phyloP scores from a whole-genome alignment of 2,888 invertebrate genomes.

The Gymnoscelis rufifasciata region DNA sequence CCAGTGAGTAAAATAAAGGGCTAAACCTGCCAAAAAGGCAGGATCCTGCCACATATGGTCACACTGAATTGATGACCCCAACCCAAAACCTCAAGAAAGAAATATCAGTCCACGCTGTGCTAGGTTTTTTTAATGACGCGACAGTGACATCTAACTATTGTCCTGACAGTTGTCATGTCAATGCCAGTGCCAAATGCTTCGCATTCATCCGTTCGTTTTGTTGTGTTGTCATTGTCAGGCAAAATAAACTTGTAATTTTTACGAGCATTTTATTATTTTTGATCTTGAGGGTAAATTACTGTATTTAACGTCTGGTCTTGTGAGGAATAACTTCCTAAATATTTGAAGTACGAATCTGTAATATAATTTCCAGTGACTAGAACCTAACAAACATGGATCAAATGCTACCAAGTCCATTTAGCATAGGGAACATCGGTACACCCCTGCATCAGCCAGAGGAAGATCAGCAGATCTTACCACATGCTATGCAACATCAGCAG shows the following conservation, averaged over 20 bases:
- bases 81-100: not conserved
- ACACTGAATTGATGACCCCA: too few relatives aligned
- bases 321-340: too few relatives aligned
- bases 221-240: not conserved
- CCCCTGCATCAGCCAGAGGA: constrained; percentile 94
- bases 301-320: too few relatives aligned
- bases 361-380: not conserved
- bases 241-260: too few relatives aligned
- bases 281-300: too few relatives aligned
- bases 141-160: not conserved
- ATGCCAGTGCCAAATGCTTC: not conserved
- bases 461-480: constrained; percentile 92
- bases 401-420: constrained; percentile 93
- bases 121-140: not conserved
- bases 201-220: not conserved
- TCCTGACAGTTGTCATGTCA: not conserved
- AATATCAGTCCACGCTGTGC: constrained; percentile 4
- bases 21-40: too few relatives aligned
- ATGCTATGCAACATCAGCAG: constrained; percentile 90
- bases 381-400: constrained; percentile 85
- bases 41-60: too few relatives aligned
- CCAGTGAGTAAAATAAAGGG: too few relatives aligned
- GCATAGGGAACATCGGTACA: constrained; percentile 93
- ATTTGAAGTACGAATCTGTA: too few relatives aligned
- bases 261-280: too few relatives aligned